A percentile compares a stretch with the other conserved stretches of the same genome.
These are phyloP conservation scores for Anadara kagoshimensis DNA, from an alignment of 1,140 invertebrate species.

Conservation along the genomic window DNA sequence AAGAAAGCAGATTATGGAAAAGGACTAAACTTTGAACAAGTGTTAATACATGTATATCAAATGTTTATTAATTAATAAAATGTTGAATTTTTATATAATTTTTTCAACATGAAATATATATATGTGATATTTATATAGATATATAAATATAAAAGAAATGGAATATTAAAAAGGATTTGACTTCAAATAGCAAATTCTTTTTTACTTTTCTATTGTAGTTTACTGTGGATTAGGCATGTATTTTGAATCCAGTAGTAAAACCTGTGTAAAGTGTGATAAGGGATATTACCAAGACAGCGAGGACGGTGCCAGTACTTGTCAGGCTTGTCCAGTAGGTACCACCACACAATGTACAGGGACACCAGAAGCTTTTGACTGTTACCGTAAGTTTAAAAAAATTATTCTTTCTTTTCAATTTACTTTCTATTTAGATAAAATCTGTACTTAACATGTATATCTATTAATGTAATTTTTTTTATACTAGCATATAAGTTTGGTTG, in stretches of 20 bases:
- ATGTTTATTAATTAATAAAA: too few relatives aligned
- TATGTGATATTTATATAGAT: too few relatives aligned
- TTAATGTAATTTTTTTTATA: background rate
- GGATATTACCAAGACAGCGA: conserved; percentile 50
- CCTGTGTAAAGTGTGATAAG: conserved; percentile 54
- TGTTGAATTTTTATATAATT: too few relatives aligned
- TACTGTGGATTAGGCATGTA: conserved; percentile 59
- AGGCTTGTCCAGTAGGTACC: conserved; percentile 43
- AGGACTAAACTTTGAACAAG: too few relatives aligned
- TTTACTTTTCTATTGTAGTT: conserved; percentile 44
- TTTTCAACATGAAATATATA: too few relatives aligned
- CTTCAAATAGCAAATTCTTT: too few relatives aligned
- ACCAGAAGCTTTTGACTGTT: conserved; percentile 31
- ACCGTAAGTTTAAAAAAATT: conserved; percentile 46
- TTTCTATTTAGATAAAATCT: background rate
- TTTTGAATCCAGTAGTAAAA: conserved; percentile 34
- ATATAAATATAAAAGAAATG: too few relatives aligned
- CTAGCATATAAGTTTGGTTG: background rate
- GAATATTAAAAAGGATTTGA: too few relatives aligned
- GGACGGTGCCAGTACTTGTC: conserved; percentile 44
- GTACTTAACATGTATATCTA: background rate
- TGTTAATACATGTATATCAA: too few relatives aligned
- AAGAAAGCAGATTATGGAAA: too few relatives aligned
- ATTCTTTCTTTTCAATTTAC: background rate
- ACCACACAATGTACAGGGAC: conserved; percentile 51